Base-by-base conservation (phyloP, 2,888 invertebrate genomes). In the Amphipoea oculea region DNA sequence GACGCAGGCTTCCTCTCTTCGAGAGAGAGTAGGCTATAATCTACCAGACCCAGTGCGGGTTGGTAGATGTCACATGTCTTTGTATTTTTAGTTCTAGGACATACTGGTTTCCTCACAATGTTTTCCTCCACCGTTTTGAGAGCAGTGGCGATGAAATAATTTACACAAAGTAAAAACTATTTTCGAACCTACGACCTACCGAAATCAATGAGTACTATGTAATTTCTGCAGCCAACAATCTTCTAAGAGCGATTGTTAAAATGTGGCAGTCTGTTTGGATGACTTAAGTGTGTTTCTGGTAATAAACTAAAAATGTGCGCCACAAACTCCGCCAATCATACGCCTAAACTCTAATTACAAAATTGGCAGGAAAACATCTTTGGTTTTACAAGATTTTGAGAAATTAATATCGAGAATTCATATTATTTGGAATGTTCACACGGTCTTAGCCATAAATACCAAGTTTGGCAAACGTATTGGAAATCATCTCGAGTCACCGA, bases 301-400 rank as follows among this genome's bases (percentile, higher is more conserved):
- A n/a, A 71, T 17, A n/a, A 9, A 29, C 17, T 62, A 14, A 62
- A 20, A 36, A 48, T 14, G 62, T 76, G 20, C 40, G 23, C n/a
- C 57, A 4, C 12, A 29, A 62, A 67, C 29, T 23, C 0, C 51
- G 23, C 23, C 7, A 62, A 42, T 68, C 29, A 62, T 5, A 62
- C 29, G 17, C 36, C 20, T 80, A 45, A 45, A 40, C 17, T 12
- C 2, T 42, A 62, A 45, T 77, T 42, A 78, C 12, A 17, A 65
- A 51, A 70, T n/a, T 69, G 48, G 29, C 51, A 51, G 17, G 42
- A 62, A 68, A 80, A 51, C 51, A 36, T 5, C 29, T 45, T 51
- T 51, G 14, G 14, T 17, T 42, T 51, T 7, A 69, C 12, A 42
- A 29, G 23, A 51, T 42, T 51, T 67, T 23, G 2, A 54, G 78